phyloP scores from a whole-genome alignment of 1,140 invertebrate species.

The Lanistes nyassanus region DNA sequence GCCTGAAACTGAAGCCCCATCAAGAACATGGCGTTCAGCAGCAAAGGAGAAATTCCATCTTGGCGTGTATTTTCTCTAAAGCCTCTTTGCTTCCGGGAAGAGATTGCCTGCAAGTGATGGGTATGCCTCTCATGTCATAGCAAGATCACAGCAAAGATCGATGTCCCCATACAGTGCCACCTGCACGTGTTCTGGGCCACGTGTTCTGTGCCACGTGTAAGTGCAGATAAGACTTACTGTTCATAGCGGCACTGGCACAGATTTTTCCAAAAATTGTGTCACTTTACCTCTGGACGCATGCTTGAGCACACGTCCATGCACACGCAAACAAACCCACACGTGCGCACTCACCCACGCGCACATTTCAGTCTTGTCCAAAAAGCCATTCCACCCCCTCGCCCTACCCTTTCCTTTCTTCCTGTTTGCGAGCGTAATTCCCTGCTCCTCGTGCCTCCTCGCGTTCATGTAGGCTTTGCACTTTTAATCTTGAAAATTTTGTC shows the following conservation, averaged over 20 bases:
- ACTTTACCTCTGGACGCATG: neutral
- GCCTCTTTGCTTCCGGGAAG: neutral
- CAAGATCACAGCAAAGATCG: neutral
- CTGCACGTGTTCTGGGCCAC: neutral
- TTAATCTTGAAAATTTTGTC: neutral
- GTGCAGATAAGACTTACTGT: neutral
- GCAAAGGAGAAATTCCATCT: neutral
- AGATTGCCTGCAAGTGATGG: too few species aligned
- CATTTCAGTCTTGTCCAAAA: neutral
- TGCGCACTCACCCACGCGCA: neutral
- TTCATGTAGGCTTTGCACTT: neutral
- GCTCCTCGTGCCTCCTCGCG: too few species aligned
- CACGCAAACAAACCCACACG: neutral
- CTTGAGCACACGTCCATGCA: neutral
- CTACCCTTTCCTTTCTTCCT: neutral
- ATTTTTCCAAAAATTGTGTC: neutral
- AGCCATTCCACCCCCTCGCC: neutral
- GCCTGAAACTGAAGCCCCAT: neutral
- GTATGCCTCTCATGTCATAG: neutral
- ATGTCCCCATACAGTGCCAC: neutral
- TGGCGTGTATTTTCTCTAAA: neutral
- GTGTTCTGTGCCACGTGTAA: neutral
- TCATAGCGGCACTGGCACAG: neutral
- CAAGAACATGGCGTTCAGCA: neutral
- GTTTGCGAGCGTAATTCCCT: too few species aligned